These are phyloP conservation scores for Laticauda laticaudata DNA, from an alignment of 2,113 vertebrate genomes.

Conservation along the genomic window DNA sequence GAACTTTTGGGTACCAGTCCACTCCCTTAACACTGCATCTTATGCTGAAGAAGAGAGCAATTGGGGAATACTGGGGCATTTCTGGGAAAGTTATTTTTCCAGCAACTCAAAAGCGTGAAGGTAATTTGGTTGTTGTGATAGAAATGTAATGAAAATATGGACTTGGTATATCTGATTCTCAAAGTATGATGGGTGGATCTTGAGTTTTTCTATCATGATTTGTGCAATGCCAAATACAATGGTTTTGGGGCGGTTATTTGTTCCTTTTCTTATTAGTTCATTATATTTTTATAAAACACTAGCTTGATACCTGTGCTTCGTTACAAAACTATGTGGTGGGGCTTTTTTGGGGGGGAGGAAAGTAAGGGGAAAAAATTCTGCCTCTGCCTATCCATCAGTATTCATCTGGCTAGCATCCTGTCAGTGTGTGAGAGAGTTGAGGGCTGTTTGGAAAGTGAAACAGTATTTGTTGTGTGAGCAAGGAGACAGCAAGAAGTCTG, in stretches of 20 bases:
- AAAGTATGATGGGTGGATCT: not conserved
- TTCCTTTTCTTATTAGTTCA: not conserved
- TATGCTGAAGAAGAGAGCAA: not conserved
- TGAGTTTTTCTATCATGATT: not conserved
- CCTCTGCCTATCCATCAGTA: too few species aligned
- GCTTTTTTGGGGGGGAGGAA: too few species aligned
- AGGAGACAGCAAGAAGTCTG: too few species aligned
- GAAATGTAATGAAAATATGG: not conserved
- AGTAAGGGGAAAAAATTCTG: too few species aligned
- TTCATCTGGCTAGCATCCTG: too few species aligned
- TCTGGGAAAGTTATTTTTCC: not conserved
- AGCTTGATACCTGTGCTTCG: too few species aligned
- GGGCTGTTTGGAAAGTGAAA: too few species aligned
- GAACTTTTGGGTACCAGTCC: not conserved
- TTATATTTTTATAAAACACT: not conserved
- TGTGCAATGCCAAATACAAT: not conserved
- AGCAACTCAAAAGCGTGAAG: not conserved
- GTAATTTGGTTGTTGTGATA: not conserved
- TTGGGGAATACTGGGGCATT: not conserved
- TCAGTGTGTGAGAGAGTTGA: too few species aligned
- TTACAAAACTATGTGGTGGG: too few species aligned
- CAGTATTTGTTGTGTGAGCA: too few species aligned
- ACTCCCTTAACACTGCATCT: not conserved
- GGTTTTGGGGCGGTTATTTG: not conserved
- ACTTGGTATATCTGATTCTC: not conserved